Percentiles rank a stretch among this genome's conserved stretches.
phyloP scores from a whole-genome alignment of 2,797 vertebrate genomes.

The Leptoclinus maculatus region DNA sequence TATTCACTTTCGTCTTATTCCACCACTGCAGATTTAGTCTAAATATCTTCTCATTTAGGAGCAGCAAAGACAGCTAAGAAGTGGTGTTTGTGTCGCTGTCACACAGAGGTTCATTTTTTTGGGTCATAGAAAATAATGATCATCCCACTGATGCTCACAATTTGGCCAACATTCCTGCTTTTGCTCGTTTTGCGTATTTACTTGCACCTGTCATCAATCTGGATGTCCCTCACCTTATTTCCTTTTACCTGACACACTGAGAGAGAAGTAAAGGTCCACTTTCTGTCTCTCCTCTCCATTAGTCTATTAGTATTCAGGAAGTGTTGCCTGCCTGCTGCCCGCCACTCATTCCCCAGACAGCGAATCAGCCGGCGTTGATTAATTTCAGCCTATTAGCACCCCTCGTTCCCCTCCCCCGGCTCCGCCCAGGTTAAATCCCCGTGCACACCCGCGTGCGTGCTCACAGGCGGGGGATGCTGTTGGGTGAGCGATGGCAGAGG shows the following conservation, averaged over 20 bases:
- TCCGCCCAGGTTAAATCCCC: conserved; percentile 84
- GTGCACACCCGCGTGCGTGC: conserved; percentile 62
- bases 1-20: not conserved
- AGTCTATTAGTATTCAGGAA: conserved; percentile 84
- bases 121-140: not conserved
- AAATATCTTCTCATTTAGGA: not conserved
- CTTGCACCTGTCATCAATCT: not conserved
- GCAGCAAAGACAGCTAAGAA: not conserved
- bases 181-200: not conserved
- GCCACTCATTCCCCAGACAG: conserved; percentile 82
- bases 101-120: not conserved
- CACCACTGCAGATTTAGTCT: not conserved
- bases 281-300: conserved; percentile 45
- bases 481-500: conserved; percentile 84
- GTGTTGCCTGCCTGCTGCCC: conserved; percentile 78
- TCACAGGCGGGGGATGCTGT: conserved; percentile 75
- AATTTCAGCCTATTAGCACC: conserved; percentile 90
- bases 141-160: not conserved
- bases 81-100: not conserved
- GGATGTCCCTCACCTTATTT: not conserved
- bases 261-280: conserved; percentile 43
- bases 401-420: conserved; percentile 77
- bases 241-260: conserved; percentile 29
- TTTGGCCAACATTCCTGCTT: not conserved
- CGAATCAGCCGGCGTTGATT: conserved; percentile 87